Percentiles rank a stretch among this genome's conserved stretches.
phyloP scores from a whole-genome alignment of 2,888 invertebrate genomes.

The Dolichopus griseipennis region DNA sequence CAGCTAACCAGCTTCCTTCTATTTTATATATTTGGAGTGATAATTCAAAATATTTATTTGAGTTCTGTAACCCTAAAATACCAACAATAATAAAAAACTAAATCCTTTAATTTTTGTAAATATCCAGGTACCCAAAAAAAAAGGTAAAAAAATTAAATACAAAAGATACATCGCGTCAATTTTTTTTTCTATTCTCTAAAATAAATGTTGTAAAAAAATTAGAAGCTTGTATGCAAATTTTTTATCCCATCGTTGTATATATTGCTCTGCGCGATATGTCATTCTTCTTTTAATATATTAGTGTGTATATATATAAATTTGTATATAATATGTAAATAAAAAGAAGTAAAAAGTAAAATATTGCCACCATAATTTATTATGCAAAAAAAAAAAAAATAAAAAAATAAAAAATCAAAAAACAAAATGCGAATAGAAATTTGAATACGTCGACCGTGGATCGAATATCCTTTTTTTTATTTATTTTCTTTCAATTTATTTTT shows the following conservation, averaged over 20 bases:
- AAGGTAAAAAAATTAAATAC: too few relatives aligned
- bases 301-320: neutral
- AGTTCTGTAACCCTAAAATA: too few relatives aligned
- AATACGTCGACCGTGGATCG: constrained; percentile 6
- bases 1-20: too few relatives aligned
- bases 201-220: too few relatives aligned
- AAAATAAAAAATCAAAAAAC: neutral
- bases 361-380: neutral
- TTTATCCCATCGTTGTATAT: neutral
- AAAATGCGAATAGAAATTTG: neutral
- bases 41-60: too few relatives aligned
- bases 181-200: too few relatives aligned
- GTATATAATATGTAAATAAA: neutral
- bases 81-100: too few relatives aligned
- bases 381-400: neutral
- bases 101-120: too few relatives aligned
- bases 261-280: neutral
- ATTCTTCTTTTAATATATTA: neutral
- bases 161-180: too few relatives aligned
- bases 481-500: neutral
- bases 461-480: neutral
- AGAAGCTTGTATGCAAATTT: neutral
- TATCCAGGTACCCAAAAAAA: too few relatives aligned
- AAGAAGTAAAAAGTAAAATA: neutral
- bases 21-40: too few relatives aligned